phyloP scores from a whole-genome alignment of 2,113 vertebrate species.

The Alosa alosa region DNA sequence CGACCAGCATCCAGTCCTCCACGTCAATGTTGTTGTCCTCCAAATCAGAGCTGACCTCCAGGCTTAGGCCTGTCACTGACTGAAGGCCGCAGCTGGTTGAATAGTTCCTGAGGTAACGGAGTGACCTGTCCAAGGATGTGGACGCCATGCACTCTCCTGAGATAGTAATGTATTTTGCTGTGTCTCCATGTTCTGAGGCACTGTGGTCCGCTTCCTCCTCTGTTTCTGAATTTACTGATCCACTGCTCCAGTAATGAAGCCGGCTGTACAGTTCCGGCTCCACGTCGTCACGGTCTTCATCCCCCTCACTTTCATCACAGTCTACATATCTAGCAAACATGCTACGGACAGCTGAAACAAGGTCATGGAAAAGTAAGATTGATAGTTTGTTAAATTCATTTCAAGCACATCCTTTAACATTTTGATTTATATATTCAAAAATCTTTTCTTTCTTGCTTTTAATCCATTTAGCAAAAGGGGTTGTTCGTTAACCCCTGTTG shows the following conservation, averaged over 20 bases:
- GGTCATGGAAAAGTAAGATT: neutral
- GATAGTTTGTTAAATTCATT: neutral
- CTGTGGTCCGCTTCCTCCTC: neutral
- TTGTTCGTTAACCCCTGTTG: no score
- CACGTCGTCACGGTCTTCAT: neutral
- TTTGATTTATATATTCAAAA: no score
- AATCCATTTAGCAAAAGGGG: no score
- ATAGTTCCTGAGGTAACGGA: neutral
- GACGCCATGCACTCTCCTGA: neutral
- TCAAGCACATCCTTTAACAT: no score
- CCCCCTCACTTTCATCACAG: neutral
- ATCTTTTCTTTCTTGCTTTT: no score
- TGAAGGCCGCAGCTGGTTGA: neutral
- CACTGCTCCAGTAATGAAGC: neutral
- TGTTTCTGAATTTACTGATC: neutral
- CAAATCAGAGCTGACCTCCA: neutral
- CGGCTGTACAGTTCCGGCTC: neutral
- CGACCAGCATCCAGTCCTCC: constrained; percentile 68
- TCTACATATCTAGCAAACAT: neutral
- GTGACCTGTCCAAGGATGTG: no score
- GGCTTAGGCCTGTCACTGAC: neutral
- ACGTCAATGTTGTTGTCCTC: constrained; percentile 3
- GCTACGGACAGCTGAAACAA: neutral
- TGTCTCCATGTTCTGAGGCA: neutral
- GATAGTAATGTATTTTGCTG: neutral